Base-by-base conservation (phyloP, 2,888 invertebrate species). In the Entomobrya multifasciata region DNA sequence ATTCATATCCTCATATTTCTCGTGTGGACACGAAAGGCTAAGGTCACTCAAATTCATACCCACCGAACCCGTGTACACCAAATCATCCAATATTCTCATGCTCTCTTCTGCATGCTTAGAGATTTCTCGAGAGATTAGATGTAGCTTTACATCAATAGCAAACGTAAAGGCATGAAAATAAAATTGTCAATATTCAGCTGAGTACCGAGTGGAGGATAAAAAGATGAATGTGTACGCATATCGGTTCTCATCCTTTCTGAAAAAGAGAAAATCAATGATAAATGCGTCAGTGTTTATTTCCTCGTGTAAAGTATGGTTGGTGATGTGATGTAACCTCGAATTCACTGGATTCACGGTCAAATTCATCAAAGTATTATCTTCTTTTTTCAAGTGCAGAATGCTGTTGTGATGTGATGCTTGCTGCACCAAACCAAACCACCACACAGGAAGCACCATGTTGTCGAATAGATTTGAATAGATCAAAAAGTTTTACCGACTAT, bases 1-100 rank as follows among this genome's bases (percentile, higher is more conserved):
- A 74, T 74, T 74, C 74, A 74, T 60, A 41, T 57, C 36, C 60
- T 78, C 77, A 78, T 78, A 78, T 47, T 44, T 78, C 41, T 78
- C 60, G 20, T n/a, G n/a, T 60, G 60, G 77, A 78, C 60, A 77
- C 20, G 77, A 77, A 55, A 57, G 30, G 17, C 41, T 47, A 78
- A 60, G 77, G 60, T 60, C 77, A 74, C 22, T n/a, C 22, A 27
- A 15, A 27, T 47, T 8, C 49, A 36, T 8, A 70, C 13, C 47
- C 27, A 8, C 10, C 49, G 25, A 47, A 44, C 67, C n/a, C n/a
- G n/a, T n/a, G n/a, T n/a, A n/a, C n/a, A n/a, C n/a, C n/a, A n/a
- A n/a, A n/a, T n/a, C 67, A 44, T 44, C 44, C 25, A 22, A 44
- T 44, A 67, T 44, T 27, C 36, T 44, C 22, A 20, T 8, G 44